Base-by-base conservation (phyloP, 2,888 invertebrate genomes). In the Phalera bucephala region DNA sequence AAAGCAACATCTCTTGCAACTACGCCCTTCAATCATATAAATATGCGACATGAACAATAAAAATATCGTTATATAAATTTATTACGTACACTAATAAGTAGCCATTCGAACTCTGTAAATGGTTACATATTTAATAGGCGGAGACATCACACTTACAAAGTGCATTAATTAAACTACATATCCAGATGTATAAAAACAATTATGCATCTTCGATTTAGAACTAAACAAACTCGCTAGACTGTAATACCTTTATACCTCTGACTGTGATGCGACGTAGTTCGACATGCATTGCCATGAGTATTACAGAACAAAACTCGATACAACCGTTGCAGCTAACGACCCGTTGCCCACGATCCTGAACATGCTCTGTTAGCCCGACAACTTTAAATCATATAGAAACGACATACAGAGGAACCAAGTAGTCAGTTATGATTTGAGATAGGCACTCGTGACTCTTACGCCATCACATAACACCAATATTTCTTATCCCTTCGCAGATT, bases 101-200 rank as follows among this genome's bases (percentile, higher is more conserved):
- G 78, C 83, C 85, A 88, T 82, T 77, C 72, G 64, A 81, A 79
- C 77, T 70, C 71, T 80, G 79, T 73, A 80, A 58, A 85, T 83
- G 85, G 84, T 84, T 84, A 86, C 80, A 85, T 80, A 85, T 73
- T 81, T 87, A 87, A 89, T 89, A 89, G 89, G 89, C 89, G 89
- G 89, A 89, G 82, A 86, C 74, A 79, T 79, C 77, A 86, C 84
- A 86, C 85, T 85, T 86, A 83, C 74, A 81, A 85, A 86, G 88
- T 88, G 87, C 84, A 79, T 72, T 58, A 84, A 84, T 87, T 81
- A 86, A 83, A 86, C 88, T 88, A 88, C 86, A 71, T 80, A 79
- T 83, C 80, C 80, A 73, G 84, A 85, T 82, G 86, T 83, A 87
- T 83, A 85, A 83, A 22, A 81, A 76, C 62, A 76, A 86, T 84